phyloP scores from a whole-genome alignment of 2,797 vertebrate genomes.

The Sebastes wilsoni region DNA sequence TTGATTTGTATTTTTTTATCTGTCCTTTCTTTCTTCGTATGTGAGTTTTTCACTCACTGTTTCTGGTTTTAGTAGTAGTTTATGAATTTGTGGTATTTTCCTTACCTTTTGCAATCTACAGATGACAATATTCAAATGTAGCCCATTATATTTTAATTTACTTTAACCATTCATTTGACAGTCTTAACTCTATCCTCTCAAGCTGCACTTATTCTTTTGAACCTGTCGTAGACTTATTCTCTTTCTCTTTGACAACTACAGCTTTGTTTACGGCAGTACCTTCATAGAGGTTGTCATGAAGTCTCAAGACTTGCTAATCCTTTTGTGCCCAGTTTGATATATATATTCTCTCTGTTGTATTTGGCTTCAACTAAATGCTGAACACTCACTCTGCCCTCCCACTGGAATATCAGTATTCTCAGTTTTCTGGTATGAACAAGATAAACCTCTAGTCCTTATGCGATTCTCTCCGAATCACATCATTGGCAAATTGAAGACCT shows the following conservation, averaged over 20 bases:
- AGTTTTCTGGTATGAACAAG: background rate
- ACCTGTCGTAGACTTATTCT: background rate
- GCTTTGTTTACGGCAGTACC: background rate
- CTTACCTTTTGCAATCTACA: background rate
- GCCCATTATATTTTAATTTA: background rate
- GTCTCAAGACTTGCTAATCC: too few species aligned
- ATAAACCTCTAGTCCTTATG: background rate
- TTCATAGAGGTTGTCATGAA: background rate
- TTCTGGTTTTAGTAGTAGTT: background rate
- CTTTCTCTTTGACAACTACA: background rate
- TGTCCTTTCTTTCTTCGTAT: background rate
- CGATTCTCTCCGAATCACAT: background rate
- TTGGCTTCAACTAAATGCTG: slow-evolving; percentile 4
- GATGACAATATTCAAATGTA: background rate
- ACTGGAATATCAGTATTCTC: background rate
- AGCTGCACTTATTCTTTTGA: background rate
- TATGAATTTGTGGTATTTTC: background rate
- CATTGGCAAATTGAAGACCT: background rate
- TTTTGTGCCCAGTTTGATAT: too few species aligned
- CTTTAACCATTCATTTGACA: background rate
- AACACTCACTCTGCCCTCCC: background rate
- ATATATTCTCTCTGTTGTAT: background rate
- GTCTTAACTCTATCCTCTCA: background rate
- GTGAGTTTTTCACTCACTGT: slow-evolving; percentile 11
- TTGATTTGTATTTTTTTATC: slow-evolving; percentile 53